Evolutionary conservation across 2,888 invertebrate genomes (phyloP), one percentile per base, ranked within the genome.

Genomic region (Empis stercorea): DNA sequence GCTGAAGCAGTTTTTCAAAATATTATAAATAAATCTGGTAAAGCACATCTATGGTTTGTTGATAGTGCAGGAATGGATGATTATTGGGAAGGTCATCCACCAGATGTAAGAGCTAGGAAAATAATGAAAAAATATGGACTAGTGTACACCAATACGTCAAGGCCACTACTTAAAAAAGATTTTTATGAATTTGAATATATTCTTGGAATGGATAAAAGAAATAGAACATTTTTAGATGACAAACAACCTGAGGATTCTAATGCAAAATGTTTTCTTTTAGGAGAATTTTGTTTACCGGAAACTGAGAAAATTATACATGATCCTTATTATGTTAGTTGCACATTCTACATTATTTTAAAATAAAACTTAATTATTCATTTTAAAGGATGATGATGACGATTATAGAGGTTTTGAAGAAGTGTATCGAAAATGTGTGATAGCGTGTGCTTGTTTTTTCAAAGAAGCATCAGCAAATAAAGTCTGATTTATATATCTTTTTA

Each of bases 151-250:
- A 92, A 92, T 60, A 74, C 71, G 59, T 93, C 87, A n/a, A 74
- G 92, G 65, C 82, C 84, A 70, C 62, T 94, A 42, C 74, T 70
- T 7, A 60, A 73, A 37, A 73, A 76, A 15, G 95, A 96, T 63
- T 95, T 89, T 59, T 64, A 73, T 11, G 71, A 77, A 11, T 96
- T 83, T 66, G 85, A 94, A 66, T 88, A 79, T 65, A 93, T 96
- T 57, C 91, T 96, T 72, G 95, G 94, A 9, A 95, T 95, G 94
- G 96, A 96, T 65, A 76, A 87, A 47, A 79, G 80, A 13, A 96
- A 95, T 63, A 89, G 94, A 71, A 66, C 64, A 10, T 79, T 81
- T 55, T 67, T 89, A 47, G 75, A 76, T 32, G 67, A 70, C 23
- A 70, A 74, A 56, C 78, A 81, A 30, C 86, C 87, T 1, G 66